Base-by-base conservation (phyloP, 1,140 invertebrate species). In the Drosophila suzukii region DNA sequence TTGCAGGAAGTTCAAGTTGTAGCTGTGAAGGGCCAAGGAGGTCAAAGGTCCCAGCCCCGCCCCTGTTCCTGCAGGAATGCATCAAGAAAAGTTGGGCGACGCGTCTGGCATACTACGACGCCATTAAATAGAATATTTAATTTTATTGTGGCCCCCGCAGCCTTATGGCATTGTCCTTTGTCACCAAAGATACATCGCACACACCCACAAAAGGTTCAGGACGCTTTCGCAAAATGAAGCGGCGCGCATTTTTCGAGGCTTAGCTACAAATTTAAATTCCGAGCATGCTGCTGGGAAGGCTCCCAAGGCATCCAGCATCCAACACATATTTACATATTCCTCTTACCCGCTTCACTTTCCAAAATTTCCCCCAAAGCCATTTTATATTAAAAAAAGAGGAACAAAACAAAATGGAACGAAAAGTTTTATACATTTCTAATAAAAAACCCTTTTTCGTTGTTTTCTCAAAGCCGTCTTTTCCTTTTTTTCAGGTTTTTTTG, bases 41-140 rank as follows among this genome's bases (percentile, higher is more conserved):
- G 61, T 68, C 41, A 71, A 70, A 32, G 36, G 20, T 58, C 36
- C 34, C 41, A 20, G 6, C 20, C 50, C 32, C 20, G 41, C 27
- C 57, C 24, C 46, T 12, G 41, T 6, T 30, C 34, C 30, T 43
- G 34, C 12, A 17, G 53, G 57, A 75, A 75, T 75, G 70, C 70
- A 68, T 50, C 60, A 39, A 24, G 20, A 34, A 44, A 51, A 62
- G 47, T 66, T 58, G 34, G 49, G 58, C 55, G 75, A 66, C 65
- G 75, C 83, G 79, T 83, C 79, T 76, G 83, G 78, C 57, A 74
- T 86, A 61, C 75, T 61, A 75, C 83, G 72, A 53, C 50, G 73
- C 84, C 84, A 88, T 88, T 88, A 89, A 89, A 84, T 88, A 75
- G 84, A 89, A 88, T 88, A 88, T 89, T 84, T 88, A 89, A 88